Evolutionary conservation across 2,113 vertebrate species (phyloP), one percentile per base, ranked within the genome.

Genomic region (Heterotilapia buettikoferi): DNA sequence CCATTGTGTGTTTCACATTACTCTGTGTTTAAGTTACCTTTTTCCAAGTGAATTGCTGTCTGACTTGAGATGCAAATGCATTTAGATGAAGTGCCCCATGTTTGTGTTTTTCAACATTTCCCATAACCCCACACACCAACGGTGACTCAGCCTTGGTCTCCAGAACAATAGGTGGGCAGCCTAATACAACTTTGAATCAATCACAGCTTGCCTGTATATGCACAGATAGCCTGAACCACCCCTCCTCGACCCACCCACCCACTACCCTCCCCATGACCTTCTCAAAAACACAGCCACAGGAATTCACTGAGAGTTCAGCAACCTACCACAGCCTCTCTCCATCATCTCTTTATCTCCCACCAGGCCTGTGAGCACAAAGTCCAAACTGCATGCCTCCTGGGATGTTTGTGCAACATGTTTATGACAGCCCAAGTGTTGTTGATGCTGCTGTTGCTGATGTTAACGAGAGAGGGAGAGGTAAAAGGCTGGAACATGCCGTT

Each of bases 391-490:
- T 85, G 94, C 87, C 91, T 90, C 83, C 79, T 84, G 82, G 90
- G 92, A 95, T 95, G 94, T 94, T 95, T 95, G 94, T 90, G 92
- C 89, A 94, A 89, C 92, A 92, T 95, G 95, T 96, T 96, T 96
- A 96, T 95, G 92, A 95, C 93, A 94, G 88, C 88, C 90, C 82
- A 90, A 91, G 94, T 94, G 94, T 83, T 90, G 90, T 88, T 93
- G 90, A 90, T 82, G 88, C 82, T 83, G 88, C 84, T 95, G 83
- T 92, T 90, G 84, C 57, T 90, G 89, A 94, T 92, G 90, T 91
- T 94, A 95, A 93, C 89, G 84, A 83, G 83, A 85, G 82, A 79
- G 83, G 85, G 79, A 88, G 89, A 68, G 81, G 68, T 73, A 56
- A 43, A 63, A 9, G 40, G 53, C 76, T 80, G 85, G 92, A 92